A percentile compares a stretch with the other conserved stretches of the same genome.
phyloP scores from a whole-genome alignment of 2,797 vertebrate genomes.

The Eutrigla gurnardus region DNA sequence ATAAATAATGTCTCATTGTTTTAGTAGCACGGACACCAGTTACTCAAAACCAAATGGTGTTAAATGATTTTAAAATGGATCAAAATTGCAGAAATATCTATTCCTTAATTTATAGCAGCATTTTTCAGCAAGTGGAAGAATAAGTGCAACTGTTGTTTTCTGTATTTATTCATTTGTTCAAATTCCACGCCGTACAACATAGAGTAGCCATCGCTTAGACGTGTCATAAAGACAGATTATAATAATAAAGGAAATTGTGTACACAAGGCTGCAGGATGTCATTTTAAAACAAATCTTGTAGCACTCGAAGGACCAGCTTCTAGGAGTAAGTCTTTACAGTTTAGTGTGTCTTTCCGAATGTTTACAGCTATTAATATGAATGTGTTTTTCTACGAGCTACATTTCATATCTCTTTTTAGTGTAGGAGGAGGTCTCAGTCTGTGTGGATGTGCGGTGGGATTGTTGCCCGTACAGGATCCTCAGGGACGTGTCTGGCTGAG shows the following conservation, averaged over 20 bases:
- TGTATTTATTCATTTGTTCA: constrained; percentile 14
- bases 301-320: not conserved
- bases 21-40: not conserved
- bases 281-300: constrained; percentile 17
- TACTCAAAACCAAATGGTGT: constrained; percentile 12
- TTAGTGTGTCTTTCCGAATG: constrained; percentile 10
- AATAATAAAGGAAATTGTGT: not conserved
- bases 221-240: not conserved
- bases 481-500: constrained; percentile 59
- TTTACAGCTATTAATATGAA: constrained; percentile 34
- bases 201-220: not conserved
- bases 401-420: constrained; percentile 39
- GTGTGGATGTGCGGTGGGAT: constrained; percentile 43
- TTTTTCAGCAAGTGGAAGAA: constrained; percentile 2
- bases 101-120: not conserved
- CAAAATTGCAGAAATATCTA: not conserved
- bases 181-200: not conserved
- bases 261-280: not conserved
- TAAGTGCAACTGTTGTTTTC: not conserved
- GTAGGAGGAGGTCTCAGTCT: constrained; percentile 39
- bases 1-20: not conserved
- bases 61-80: constrained; percentile 8
- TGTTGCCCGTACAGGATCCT: constrained; percentile 57
- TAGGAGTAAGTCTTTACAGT: constrained; percentile 11
- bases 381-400: constrained; percentile 29